These are phyloP conservation scores for Cepaea hortensis DNA, from an alignment of 2,888 invertebrate species.

Conservation along the genomic window DNA sequence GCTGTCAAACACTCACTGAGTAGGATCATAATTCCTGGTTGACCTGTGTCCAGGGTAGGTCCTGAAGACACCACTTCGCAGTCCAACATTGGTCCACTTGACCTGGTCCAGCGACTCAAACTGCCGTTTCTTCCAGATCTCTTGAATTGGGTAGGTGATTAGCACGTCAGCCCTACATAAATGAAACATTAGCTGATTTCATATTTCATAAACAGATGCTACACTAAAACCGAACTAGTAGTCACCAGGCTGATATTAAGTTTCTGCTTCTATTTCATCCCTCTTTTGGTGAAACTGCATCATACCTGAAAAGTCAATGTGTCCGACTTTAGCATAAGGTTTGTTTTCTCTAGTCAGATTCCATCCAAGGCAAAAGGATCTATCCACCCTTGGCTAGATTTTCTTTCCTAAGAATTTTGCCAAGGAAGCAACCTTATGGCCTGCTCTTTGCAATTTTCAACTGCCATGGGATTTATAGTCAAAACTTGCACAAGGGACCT, in stretches of 20 bases:
- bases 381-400: too few relatives aligned
- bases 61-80: conserved; percentile 77
- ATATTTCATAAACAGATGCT: not conserved
- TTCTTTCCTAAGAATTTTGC: too few relatives aligned
- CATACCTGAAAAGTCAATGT: too few relatives aligned
- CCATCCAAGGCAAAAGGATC: too few relatives aligned
- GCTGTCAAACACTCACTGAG: conserved; percentile 65
- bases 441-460: too few relatives aligned
- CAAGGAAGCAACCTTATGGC: too few relatives aligned
- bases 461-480: too few relatives aligned
- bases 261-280: too few relatives aligned
- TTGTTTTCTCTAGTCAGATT: too few relatives aligned
- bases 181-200: not conserved
- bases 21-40: conserved; percentile 75
- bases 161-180: conserved; percentile 75
- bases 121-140: conserved; percentile 72
- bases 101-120: conserved; percentile 76
- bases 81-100: conserved; percentile 77
- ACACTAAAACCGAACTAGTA: not conserved
- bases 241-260: not conserved
- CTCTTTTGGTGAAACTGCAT: too few relatives aligned
- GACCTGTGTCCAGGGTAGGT: conserved; percentile 77
- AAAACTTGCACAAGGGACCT: too few relatives aligned
- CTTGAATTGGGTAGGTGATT: conserved; percentile 76
- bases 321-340: too few relatives aligned